A percentile compares a stretch with the other conserved stretches of the same genome.
These are phyloP conservation scores for Agrotis segetum DNA, from an alignment of 2,888 invertebrate genomes.

Conservation along the genomic window DNA sequence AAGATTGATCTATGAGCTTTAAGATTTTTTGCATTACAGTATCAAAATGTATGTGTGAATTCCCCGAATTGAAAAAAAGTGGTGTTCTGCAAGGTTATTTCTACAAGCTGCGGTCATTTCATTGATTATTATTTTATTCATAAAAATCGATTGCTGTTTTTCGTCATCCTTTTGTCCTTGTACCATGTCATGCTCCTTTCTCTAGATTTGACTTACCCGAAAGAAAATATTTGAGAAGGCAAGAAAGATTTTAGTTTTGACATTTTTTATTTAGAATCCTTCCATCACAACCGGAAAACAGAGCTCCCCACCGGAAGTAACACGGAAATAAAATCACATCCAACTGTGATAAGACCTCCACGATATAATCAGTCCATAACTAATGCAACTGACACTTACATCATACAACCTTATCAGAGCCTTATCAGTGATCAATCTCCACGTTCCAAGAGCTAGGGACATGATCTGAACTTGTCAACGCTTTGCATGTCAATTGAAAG, in stretches of 20 bases:
- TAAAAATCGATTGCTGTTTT: background rate
- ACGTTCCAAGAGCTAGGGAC: constrained; percentile 11
- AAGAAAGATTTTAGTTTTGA: background rate
- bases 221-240: background rate
- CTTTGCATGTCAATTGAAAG: constrained; percentile 37
- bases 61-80: background rate
- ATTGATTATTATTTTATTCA: background rate
- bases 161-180: background rate
- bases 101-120: background rate
- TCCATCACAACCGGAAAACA: background rate
- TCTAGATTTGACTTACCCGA: background rate
- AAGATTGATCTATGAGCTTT: constrained; percentile 31
- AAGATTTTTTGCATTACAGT: constrained; percentile 18
- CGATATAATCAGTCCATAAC: constrained; percentile 8
- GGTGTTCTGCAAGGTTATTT: background rate
- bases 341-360: constrained; percentile 24
- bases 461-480: constrained; percentile 46
- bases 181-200: background rate
- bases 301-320: constrained; percentile 22
- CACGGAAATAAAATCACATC: constrained; percentile 30
- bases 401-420: constrained; percentile 41
- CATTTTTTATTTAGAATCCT: background rate
- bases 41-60: background rate
- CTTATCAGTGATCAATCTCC: constrained; percentile 48
- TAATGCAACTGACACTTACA: constrained; percentile 46